Conservation (phyloP, 2,113 vertebrate species). For the Ceyx margarethae region DNA sequence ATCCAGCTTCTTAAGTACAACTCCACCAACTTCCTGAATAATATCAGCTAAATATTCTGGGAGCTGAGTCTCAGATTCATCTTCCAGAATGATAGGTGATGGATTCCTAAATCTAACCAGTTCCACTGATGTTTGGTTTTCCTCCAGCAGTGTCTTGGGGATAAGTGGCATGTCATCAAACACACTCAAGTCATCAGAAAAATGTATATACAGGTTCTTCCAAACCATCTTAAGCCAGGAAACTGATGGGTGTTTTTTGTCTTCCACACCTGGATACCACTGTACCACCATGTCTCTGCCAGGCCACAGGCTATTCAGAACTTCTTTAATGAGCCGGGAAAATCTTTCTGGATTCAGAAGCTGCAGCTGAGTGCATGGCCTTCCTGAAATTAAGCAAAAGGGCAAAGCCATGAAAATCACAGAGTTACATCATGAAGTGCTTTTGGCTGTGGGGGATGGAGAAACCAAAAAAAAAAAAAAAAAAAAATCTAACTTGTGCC, state of each 20-base stretch:
- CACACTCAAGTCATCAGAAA: constrained; percentile 87
- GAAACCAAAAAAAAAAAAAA: background rate
- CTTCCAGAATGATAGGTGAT: constrained; percentile 87
- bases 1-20: constrained; percentile 90
- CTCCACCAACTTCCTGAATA: constrained; percentile 88
- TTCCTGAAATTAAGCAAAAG: constrained; percentile 80
- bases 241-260: constrained; percentile 85
- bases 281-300: constrained; percentile 87
- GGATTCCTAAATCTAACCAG: constrained; percentile 90
- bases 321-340: constrained; percentile 92
- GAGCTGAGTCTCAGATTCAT: constrained; percentile 82
- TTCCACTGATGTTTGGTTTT: constrained; percentile 75
- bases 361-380: constrained; percentile 94
- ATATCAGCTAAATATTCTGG: constrained; percentile 85
- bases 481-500: background rate
- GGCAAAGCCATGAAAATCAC: constrained; percentile 16
- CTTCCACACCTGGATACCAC: constrained; percentile 87
- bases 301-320: constrained; percentile 86
- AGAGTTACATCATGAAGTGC: background rate
- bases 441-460: background rate
- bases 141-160: constrained; percentile 82
- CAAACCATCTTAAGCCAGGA: constrained; percentile 94
- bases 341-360: constrained; percentile 90
- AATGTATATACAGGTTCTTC: constrained; percentile 95
- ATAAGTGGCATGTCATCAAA: constrained; percentile 98